Evolutionary conservation across 1,140 invertebrate genomes (phyloP), one percentile per base, ranked within the genome.

Genomic region (Mizuhopecten yessoensis): DNA sequence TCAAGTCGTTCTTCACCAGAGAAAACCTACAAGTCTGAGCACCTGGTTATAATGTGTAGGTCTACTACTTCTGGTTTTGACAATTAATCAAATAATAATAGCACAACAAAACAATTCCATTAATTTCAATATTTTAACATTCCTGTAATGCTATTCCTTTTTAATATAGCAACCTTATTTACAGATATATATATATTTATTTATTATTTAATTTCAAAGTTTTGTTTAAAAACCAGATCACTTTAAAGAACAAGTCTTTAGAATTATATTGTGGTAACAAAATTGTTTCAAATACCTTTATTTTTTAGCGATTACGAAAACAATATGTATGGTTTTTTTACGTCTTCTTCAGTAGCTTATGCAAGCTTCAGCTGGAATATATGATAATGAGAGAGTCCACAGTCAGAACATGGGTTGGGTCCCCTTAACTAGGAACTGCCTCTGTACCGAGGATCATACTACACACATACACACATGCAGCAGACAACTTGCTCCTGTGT

Each of bases 391-490:
- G 42, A 45, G 42, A 45, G 17, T 7, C 42, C 9, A 45, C 10
- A 45, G 42, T 15, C 17, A 17, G 17, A 75, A 29, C 57, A 75
- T 75, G 57, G 57, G 57, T 75, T 75, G 17, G 57, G 57, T 75
- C 57, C 57, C 57, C 57, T 75, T 75, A 7, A 75, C 57, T 75
- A n/a, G 57, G 29, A 75, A 75, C 57, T 75, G 57, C 57, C 57
- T 75, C 57, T 9, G 57, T 29, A 75, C 5, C 57, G 29, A 11
- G 42, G 5, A 39, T 39, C 17, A 7, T 75, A 29, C 57, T 11
- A 75, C 57, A 75, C 57, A 29, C 23, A 75, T 75, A 75, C 57
- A 75, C n/a, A 75, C 17, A 75, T 75, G 57, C n/a, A 29, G 57
- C 57, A 75, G 57, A 75, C 57, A 9, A 29, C 57, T 29, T 9